Conservation (phyloP, 2,888 invertebrate species). For the Eupsilia transversa region DNA sequence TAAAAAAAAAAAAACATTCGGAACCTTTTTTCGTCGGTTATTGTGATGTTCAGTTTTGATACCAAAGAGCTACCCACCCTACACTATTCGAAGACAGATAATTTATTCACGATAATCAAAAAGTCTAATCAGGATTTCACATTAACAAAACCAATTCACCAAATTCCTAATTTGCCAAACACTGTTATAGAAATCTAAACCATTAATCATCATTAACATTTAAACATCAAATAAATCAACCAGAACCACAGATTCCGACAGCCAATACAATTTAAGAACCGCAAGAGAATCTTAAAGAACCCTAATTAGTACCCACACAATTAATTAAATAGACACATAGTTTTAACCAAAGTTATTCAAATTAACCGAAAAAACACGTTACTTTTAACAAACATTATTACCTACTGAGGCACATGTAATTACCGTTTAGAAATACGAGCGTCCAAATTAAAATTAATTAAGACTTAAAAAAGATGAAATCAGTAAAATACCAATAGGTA, state of each 20-base stretch:
- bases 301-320: slow-evolving; percentile 45
- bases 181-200: slow-evolving; percentile 6
- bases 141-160: slow-evolving; percentile 6
- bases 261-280: slow-evolving; percentile 37
- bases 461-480: slow-evolving; percentile 70
- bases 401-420: slow-evolving; percentile 53
- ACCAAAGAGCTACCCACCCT: too few species aligned
- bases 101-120: background rate
- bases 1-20: too few species aligned
- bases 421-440: slow-evolving; percentile 62
- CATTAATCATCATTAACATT: slow-evolving; percentile 39
- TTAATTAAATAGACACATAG: slow-evolving; percentile 63
- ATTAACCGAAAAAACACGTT: slow-evolving; percentile 42
- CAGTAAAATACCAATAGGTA: slow-evolving; percentile 60
- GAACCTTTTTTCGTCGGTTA: too few species aligned
- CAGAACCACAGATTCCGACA: slow-evolving; percentile 23
- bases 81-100: background rate
- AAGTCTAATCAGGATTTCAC: background rate
- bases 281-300: slow-evolving; percentile 48
- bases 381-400: slow-evolving; percentile 25
- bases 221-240: slow-evolving; percentile 40
- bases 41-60: too few species aligned
- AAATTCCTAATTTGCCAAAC: slow-evolving; percentile 14
- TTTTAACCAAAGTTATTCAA: slow-evolving; percentile 51
- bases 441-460: slow-evolving; percentile 83